Conservation (phyloP, 2,888 invertebrate species). For the Sceliomorpha sp. region DNA sequence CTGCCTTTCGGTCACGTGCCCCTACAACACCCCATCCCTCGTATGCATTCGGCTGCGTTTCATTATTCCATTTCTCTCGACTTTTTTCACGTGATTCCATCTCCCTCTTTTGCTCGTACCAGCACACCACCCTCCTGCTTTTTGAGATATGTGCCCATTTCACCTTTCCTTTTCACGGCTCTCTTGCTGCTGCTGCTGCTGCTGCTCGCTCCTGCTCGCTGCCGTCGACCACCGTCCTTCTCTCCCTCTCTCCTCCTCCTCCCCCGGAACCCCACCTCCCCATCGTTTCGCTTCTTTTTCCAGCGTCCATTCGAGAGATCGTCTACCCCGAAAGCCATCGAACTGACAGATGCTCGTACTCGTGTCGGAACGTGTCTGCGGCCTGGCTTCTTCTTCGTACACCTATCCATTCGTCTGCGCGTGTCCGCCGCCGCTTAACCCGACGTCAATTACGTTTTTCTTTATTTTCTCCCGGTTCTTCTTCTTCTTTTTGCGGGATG, state of each 20-base stretch:
- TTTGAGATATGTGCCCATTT: constrained; percentile 35
- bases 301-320: constrained; percentile 26
- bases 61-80: constrained; percentile 38
- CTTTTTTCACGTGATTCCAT: constrained; percentile 16
- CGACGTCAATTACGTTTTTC: constrained; percentile 34
- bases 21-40: constrained; percentile 46
- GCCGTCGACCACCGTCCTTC: too few species aligned
- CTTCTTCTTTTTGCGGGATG: constrained; percentile 46
- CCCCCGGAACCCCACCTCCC: constrained; percentile 5
- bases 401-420: constrained; percentile 34
- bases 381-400: constrained; percentile 23
- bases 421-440: constrained; percentile 29
- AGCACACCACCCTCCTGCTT: constrained; percentile 16
- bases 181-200: too few species aligned
- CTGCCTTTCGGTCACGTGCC: constrained; percentile 74
- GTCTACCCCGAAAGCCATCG: constrained; percentile 18
- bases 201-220: too few species aligned
- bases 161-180: constrained; percentile 39
- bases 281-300: constrained; percentile 16
- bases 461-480: constrained; percentile 24
- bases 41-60: constrained; percentile 39
- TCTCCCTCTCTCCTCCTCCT: not conserved
- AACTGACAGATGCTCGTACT: constrained; percentile 31
- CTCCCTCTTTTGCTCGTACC: constrained; percentile 13
- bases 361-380: constrained; percentile 17